Base-by-base conservation (phyloP, 2,113 vertebrate species). In the Crocuta crocuta region DNA sequence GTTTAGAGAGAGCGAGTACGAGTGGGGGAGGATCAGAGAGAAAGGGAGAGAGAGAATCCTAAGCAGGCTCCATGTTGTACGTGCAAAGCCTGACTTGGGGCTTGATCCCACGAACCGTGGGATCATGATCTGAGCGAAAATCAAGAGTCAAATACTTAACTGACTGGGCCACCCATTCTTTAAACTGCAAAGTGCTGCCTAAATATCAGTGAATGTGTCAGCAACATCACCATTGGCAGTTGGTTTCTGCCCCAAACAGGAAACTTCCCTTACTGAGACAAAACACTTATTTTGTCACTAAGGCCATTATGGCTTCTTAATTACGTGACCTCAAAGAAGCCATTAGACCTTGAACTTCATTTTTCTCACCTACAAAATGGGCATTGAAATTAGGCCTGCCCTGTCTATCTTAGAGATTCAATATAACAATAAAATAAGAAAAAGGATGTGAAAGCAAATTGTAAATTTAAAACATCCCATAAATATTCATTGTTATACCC, bases 311-410 rank as follows among this genome's bases (percentile, higher is more conserved):
- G 68, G 48, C 16, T 35, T 50, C 39, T 50, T 78, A 65, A 23
- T 35, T 86, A 6, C 73, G n/a, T 86, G 80, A 53, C 80, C 65
- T 94, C 74, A 83, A 17, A 95, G 39, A 92, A 70, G n/a, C 74
- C 53, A 53, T n/a, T 92, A 50, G 65, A 39, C 31, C 17, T 63
- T 55, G n/a, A 74, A 17, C 31, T 17, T 94, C 66, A 23, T 53
- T 78, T 86, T 83, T 91, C 53, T 88, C 24, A 28, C 28, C 91
- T 88, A 63, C 33, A 86, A 74, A 61, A 66, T 55, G 48, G 28
- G 6, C 4, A 28, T 43, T 33, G 7, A 10, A 76, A 55, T 79
- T 73, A 78, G 88, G 23, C 48, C 55, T 80, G 15, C 12, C 26
- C 43, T 70, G 9, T 33, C 82, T 86, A 12, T 35, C 24, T 87